Base-by-base conservation (phyloP, 2,888 invertebrate species). In the Ophraella communa region DNA sequence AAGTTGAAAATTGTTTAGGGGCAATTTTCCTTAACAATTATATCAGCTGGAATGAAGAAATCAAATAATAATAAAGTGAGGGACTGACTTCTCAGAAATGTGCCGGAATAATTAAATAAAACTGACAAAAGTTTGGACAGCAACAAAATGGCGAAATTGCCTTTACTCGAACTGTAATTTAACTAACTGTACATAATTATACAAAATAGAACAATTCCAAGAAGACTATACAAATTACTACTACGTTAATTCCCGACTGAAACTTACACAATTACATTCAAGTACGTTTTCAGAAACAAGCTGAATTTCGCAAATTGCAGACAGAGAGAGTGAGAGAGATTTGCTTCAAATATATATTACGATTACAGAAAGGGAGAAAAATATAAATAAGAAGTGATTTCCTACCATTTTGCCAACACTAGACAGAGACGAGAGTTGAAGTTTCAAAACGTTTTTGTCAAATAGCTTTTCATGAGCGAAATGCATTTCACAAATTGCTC, bases 151-250 rank as follows among this genome's bases (percentile, higher is more conserved):
- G 59, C 65, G 66, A 72, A 72, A 71, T 70, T 70, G 71, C 67
- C 68, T 66, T 64, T 60, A 71, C 70, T 66, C 65, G 69, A 69
- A 73, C 64, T 65, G 71, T 71, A 74, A 74, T 74, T 73, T 66
- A 70, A 63, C 71, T 73, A 72, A 71, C 68, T 70, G 71, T 71
- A 70, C 69, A 72, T 71, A 72, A 74, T 74, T 74, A 73, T 71
- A 67, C 70, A 61, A 72, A 74, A 74, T 66, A 71, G 73, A 71
- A 73, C 72, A 68, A 71, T 68, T 70, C 62, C 61, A 67, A 69
- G 70, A 70, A 74, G 71, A 70, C 70, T 71, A 64, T 71, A 74
- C 73, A 72, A 71, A 72, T 71, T 72, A 71, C 71, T 71, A 66
- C 66, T 68, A 65, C 71, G 68, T 70, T 69, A 73, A 71, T 71